Evolutionary conservation across 2,888 invertebrate genomes (phyloP).

Genomic region (Meteorus cinctellus): DNA sequence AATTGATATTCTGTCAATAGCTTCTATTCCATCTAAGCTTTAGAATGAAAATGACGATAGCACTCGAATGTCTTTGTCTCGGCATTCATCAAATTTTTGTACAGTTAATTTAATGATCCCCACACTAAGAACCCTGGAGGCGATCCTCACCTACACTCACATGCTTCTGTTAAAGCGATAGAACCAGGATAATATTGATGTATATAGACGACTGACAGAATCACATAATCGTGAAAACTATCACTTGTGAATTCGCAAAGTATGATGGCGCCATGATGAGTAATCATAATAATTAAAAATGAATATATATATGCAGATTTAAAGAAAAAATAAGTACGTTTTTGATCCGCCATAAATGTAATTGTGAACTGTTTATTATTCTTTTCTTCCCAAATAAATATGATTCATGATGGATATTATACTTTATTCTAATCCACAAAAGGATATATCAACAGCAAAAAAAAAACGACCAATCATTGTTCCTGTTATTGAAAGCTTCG

Average conservation of each 20-base stretch:
- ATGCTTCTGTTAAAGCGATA: too few species aligned
- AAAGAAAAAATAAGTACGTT: background rate
- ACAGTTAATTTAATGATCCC: too few species aligned
- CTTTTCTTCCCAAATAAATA: background rate
- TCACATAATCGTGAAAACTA: background rate
- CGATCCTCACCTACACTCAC: too few species aligned
- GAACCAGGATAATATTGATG: too few species aligned
- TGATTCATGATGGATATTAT: background rate
- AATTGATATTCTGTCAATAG: too few species aligned
- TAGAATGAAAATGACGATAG: too few species aligned
- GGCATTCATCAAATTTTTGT: too few species aligned
- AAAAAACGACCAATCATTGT: conserved; percentile 35
- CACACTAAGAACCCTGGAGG: too few species aligned
- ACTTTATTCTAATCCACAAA: background rate
- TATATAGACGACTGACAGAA: background rate
- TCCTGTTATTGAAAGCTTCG: conserved; percentile 36
- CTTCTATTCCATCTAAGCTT: too few species aligned
- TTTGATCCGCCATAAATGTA: background rate
- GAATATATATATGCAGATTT: background rate
- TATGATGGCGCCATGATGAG: background rate
- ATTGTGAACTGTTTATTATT: background rate
- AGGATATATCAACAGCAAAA: background rate
- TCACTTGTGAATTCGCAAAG: background rate
- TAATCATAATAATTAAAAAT: background rate
- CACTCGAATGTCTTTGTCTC: too few species aligned